Evolutionary conservation across 2,888 invertebrate genomes (phyloP).

Genomic region (Calliopum simillimum): DNA sequence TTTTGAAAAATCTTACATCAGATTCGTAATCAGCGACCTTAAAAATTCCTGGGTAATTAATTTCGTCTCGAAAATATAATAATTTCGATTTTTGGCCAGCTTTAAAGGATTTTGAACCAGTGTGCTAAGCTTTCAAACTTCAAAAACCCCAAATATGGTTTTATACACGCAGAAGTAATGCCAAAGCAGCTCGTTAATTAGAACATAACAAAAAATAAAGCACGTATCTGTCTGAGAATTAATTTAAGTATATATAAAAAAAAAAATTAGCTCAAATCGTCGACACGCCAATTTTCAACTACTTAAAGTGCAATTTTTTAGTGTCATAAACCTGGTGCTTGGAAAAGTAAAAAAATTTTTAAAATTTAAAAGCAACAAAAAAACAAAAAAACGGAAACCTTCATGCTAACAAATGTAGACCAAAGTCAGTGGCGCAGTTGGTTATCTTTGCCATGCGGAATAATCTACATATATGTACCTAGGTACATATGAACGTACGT

Average conservation of each 20-base stretch:
- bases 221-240: constrained; percentile 15
- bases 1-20: too few species aligned
- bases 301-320: not conserved
- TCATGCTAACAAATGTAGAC: not conserved
- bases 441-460: constrained; percentile 4
- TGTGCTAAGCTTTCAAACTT: too few species aligned
- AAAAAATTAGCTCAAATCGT: too few species aligned
- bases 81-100: too few species aligned
- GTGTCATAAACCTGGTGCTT: constrained; percentile 12
- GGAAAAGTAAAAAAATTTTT: constrained; percentile 9
- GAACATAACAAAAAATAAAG: constrained; percentile 18
- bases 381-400: not conserved
- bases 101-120: too few species aligned
- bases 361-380: constrained; percentile 3
- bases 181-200: not conserved
- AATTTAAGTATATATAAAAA: constrained; percentile 5
- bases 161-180: too few species aligned
- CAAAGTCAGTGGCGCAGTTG: not conserved
- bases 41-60: too few species aligned
- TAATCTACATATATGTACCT: too few species aligned
- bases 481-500: too few species aligned
- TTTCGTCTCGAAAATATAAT: too few species aligned
- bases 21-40: too few species aligned
- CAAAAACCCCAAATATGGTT: too few species aligned
- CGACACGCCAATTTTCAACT: not conserved